A percentile compares a stretch with the other conserved stretches of the same genome.
These are phyloP conservation scores for Xiphophorus birchmanni DNA, from an alignment of 2,797 vertebrate species.

Conservation along the genomic window DNA sequence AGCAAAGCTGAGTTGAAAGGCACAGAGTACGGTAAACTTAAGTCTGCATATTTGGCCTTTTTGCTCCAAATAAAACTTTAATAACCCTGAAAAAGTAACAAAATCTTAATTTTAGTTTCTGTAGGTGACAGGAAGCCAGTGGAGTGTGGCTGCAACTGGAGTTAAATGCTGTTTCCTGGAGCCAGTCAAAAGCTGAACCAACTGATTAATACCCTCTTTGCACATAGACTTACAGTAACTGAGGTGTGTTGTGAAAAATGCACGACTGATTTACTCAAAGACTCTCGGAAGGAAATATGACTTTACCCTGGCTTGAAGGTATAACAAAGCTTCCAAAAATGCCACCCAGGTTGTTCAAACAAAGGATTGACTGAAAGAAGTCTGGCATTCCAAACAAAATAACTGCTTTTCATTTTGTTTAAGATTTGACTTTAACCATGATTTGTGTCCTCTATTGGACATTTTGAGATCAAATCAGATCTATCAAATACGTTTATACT, in stretches of 20 bases:
- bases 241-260: not conserved
- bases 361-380: not conserved
- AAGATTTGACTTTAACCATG: not conserved
- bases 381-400: not conserved
- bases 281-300: not conserved
- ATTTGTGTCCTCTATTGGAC: not conserved
- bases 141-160: not conserved
- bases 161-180: not conserved
- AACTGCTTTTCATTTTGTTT: not conserved
- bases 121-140: not conserved
- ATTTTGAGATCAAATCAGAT: not conserved
- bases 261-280: not conserved
- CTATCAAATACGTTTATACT: not conserved
- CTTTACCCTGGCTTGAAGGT: not conserved
- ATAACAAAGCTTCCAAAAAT: not conserved
- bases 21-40: not conserved
- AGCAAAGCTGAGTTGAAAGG: not conserved
- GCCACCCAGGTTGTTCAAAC: not conserved
- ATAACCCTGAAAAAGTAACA: not conserved
- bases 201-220: not conserved
- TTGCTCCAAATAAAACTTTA: not conserved
- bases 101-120: not conserved
- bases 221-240: not conserved
- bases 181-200: not conserved
- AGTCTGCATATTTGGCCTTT: not conserved